These are phyloP conservation scores for Calyptommatus sinebrachiatus DNA, from an alignment of 2,113 vertebrate genomes.

Conservation along the genomic window DNA sequence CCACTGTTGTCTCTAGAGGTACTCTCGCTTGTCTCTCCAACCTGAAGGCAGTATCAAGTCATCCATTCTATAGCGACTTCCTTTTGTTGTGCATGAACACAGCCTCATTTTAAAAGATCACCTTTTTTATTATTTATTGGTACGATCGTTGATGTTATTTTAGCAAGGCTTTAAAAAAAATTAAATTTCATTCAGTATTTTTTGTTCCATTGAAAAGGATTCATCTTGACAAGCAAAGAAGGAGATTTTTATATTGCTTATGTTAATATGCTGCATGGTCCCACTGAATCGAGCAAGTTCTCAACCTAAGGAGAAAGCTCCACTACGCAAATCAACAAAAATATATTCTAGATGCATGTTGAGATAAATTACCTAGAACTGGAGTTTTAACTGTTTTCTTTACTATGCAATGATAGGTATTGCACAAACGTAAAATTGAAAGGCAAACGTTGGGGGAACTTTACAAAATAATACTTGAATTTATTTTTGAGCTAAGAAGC, in stretches of 20 bases:
- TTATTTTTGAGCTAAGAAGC: constrained; percentile 64
- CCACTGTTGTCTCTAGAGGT: too few relatives aligned
- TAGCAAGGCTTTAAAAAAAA: constrained; percentile 39
- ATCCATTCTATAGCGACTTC: too few relatives aligned
- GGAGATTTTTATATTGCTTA: constrained; percentile 65
- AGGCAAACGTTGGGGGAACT: constrained; percentile 65
- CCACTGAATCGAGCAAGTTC: constrained; percentile 79
- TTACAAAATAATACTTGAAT: constrained; percentile 76
- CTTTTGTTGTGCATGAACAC: too few relatives aligned
- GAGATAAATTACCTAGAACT: constrained; percentile 63
- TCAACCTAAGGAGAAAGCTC: constrained; percentile 69
- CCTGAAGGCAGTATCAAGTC: too few relatives aligned
- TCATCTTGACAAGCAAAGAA: constrained; percentile 67
- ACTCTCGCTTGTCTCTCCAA: too few relatives aligned
- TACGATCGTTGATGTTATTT: constrained; percentile 27
- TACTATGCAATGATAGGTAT: constrained; percentile 97
- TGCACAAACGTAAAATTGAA: constrained; percentile 84
- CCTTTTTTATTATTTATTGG: constrained; percentile 20
- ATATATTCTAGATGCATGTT: constrained; percentile 88
- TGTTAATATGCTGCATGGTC: constrained; percentile 83
- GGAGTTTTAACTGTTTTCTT: constrained; percentile 78
- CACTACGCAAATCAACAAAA: constrained; percentile 77
- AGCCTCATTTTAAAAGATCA: too few relatives aligned
- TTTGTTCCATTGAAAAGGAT: constrained; percentile 66
- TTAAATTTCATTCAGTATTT: constrained; percentile 67